A percentile compares a stretch with the other conserved stretches of the same genome.
These are phyloP conservation scores for Pempheris klunzingeri DNA, from an alignment of 2,797 vertebrate genomes.

Conservation along the genomic window DNA sequence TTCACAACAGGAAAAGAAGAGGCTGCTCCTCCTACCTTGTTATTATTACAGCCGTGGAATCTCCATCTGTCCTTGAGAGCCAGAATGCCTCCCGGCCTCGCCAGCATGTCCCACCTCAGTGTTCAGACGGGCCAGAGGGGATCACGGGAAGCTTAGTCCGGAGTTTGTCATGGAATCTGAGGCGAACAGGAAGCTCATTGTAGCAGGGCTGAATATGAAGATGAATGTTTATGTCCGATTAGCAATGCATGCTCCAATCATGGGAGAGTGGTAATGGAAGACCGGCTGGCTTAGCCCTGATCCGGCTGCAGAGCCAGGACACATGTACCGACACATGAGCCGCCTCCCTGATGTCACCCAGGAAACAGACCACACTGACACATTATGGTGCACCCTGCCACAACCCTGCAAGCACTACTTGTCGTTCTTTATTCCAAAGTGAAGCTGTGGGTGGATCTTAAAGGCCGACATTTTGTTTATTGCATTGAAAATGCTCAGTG, in stretches of 20 bases:
- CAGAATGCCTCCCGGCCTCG: conserved; percentile 25
- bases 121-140: conserved; percentile 34
- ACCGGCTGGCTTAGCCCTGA: conserved; percentile 73
- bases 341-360: conserved; percentile 44
- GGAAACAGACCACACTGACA: conserved; percentile 47
- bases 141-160: conserved; percentile 64
- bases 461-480: background rate
- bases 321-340: conserved; percentile 70
- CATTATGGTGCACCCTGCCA: background rate
- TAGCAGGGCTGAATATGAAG: conserved; percentile 68
- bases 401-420: background rate
- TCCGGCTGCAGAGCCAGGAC: conserved; percentile 70
- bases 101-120: conserved; percentile 55
- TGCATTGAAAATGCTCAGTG: background rate
- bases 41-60: conserved; percentile 36
- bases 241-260: conserved; percentile 81
- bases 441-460: background rate
- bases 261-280: conserved; percentile 81
- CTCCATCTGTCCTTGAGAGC: conserved; percentile 57
- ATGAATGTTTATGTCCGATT: conserved; percentile 84
- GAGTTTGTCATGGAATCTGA: conserved; percentile 66
- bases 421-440: background rate
- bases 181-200: conserved; percentile 77
- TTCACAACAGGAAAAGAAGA: background rate
- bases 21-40: conserved; percentile 21